Conservation (phyloP, 2,888 invertebrate species). For the Periphyllus acericola region DNA sequence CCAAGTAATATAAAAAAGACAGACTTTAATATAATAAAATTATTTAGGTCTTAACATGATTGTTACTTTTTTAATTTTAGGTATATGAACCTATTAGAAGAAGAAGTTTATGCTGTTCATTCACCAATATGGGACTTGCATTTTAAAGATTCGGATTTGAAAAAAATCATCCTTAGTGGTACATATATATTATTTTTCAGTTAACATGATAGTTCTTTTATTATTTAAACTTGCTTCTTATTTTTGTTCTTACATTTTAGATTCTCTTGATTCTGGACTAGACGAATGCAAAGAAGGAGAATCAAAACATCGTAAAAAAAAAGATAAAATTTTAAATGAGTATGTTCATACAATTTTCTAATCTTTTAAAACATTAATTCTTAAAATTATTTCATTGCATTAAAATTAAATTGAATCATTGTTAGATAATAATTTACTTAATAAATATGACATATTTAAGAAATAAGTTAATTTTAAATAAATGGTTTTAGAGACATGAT, state of each 20-base stretch:
- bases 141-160: slow-evolving; percentile 73
- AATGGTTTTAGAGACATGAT: slow-evolving; percentile 26
- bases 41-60: neutral
- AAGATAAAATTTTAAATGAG: slow-evolving; percentile 23
- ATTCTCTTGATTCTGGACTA: slow-evolving; percentile 33
- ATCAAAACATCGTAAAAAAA: slow-evolving; percentile 13
- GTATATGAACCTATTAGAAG: slow-evolving; percentile 87
- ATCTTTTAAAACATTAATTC: neutral
- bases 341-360: slow-evolving; percentile 8
- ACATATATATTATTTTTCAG: neutral
- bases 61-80: slow-evolving; percentile 68
- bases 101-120: slow-evolving; percentile 84
- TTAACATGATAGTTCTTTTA: neutral
- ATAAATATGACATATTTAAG: no score
- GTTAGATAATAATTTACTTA: no score
- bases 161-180: slow-evolving; percentile 53
- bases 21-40: neutral
- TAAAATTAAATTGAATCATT: no score
- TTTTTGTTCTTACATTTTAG: slow-evolving; percentile 7
- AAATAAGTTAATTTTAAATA: no score
- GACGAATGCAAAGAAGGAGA: slow-evolving; percentile 31
- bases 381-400: neutral
- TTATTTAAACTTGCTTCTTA: neutral
- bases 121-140: slow-evolving; percentile 96
- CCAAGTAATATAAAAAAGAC: slow-evolving; percentile 69